phyloP scores from a whole-genome alignment of 2,113 vertebrate genomes.

The Caranx ignobilis region DNA sequence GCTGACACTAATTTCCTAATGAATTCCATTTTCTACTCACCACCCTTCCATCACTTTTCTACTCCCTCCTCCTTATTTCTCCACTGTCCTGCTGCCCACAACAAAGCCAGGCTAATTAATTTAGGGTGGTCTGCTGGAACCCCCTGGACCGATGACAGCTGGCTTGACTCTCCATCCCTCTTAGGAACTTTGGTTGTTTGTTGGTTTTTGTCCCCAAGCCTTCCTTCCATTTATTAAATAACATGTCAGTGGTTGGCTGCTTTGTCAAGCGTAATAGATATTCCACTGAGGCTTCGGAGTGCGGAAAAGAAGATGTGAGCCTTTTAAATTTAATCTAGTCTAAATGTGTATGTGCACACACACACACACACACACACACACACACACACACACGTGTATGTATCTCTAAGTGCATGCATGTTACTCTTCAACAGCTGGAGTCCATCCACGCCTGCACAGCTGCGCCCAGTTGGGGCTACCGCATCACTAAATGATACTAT shows the following conservation, averaged over 20 bases:
- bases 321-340: conserved; percentile 82
- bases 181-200: conserved; percentile 81
- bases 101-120: conserved; percentile 88
- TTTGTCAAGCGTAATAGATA: conserved; percentile 85
- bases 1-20: conserved; percentile 91
- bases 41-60: conserved; percentile 72
- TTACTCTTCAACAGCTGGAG: conserved; percentile 72
- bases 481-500: conserved; percentile 80
- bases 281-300: conserved; percentile 79
- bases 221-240: conserved; percentile 87
- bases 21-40: conserved; percentile 87
- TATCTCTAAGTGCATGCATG: conserved; percentile 53
- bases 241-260: conserved; percentile 84
- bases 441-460: conserved; percentile 65
- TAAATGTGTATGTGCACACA: conserved; percentile 64
- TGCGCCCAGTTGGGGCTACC: conserved; percentile 67
- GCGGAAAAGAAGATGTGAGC: conserved; percentile 71
- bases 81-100: conserved; percentile 78
- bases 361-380: conserved; percentile 38
- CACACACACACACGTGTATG: conserved; percentile 49
- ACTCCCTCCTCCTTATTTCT: conserved; percentile 58
- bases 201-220: conserved; percentile 73
- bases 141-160: conserved; percentile 86
- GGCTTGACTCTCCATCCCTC: conserved; percentile 77
- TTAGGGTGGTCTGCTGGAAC: conserved; percentile 78